These are phyloP conservation scores for Thera obeliscata DNA, from an alignment of 2,888 invertebrate genomes.

Conservation along the genomic window DNA sequence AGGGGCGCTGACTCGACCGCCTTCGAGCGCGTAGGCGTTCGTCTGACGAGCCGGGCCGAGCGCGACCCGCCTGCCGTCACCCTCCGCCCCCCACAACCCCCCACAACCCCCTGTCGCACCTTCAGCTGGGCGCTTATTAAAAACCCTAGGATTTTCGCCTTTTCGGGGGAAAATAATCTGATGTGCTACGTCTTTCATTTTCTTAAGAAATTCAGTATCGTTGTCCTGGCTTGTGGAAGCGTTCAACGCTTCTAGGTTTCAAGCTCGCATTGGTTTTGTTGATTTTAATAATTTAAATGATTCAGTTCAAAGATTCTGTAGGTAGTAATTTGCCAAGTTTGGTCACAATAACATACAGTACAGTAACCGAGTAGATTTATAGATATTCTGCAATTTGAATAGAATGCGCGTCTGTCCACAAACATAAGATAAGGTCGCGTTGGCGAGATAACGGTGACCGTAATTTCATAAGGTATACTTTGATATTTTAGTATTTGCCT, in stretches of 20 bases:
- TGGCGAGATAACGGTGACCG: neutral
- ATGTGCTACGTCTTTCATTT: neutral
- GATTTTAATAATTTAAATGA: neutral
- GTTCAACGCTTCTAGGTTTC: neutral
- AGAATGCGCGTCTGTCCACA: conserved; percentile 6
- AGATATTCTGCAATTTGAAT: conserved; percentile 10
- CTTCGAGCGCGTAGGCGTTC: conserved; percentile 76
- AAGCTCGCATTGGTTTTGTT: neutral
- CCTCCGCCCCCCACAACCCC: conserved; percentile 34
- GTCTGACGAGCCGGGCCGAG: conserved; percentile 56
- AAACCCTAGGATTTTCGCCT: conserved; percentile 53
- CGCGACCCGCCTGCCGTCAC: conserved; percentile 42
- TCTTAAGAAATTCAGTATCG: neutral
- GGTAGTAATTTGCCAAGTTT: neutral
- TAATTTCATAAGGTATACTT: neutral
- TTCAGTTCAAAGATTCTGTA: neutral
- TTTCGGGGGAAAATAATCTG: conserved; percentile 35
- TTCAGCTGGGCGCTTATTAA: conserved; percentile 52
- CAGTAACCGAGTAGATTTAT: neutral
- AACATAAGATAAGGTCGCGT: neutral
- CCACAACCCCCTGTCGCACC: conserved; percentile 45
- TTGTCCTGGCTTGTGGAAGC: neutral
- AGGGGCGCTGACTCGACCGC: conserved; percentile 67
- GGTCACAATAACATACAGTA: neutral
- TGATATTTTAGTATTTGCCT: too few relatives aligned